Evolutionary conservation across 1,140 invertebrate species (phyloP).

Genomic region (Dufourea novaeangliae): DNA sequence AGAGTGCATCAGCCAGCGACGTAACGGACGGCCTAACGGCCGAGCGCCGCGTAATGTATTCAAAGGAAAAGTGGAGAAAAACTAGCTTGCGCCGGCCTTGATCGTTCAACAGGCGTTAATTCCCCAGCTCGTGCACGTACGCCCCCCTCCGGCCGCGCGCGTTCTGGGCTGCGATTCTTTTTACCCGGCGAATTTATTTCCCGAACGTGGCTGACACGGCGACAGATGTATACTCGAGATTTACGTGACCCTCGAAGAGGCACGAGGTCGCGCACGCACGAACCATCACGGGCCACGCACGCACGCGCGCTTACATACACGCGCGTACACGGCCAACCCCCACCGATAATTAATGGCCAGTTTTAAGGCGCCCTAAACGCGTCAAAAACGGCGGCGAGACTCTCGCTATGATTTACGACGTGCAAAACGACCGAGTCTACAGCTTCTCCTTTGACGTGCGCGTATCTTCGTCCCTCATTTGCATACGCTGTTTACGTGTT

Average conservation of each 20-base stretch:
- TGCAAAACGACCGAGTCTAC: slow-evolving; percentile 39
- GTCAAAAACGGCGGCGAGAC: slow-evolving; percentile 47
- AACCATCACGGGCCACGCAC: neutral
- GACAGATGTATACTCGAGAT: slow-evolving; percentile 61
- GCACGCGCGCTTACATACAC: too few species aligned
- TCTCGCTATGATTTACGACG: slow-evolving; percentile 57
- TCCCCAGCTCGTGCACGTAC: slow-evolving; percentile 42
- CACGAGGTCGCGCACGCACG: neutral
- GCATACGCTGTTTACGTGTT: slow-evolving; percentile 15
- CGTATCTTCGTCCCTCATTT: slow-evolving; percentile 38
- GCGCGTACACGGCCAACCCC: too few species aligned
- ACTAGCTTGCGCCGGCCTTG: slow-evolving; percentile 1
- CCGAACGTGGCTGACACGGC: slow-evolving; percentile 52
- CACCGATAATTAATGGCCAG: slow-evolving; percentile 64
- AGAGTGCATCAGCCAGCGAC: neutral
- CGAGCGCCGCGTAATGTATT: neutral
- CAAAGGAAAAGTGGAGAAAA: neutral
- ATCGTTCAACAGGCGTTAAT: slow-evolving; percentile 49
- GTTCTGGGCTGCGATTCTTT: too few species aligned
- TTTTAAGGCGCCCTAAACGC: slow-evolving; percentile 59
- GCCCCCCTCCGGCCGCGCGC: too few species aligned
- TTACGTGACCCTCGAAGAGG: slow-evolving; percentile 49
- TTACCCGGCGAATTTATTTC: slow-evolving; percentile 60
- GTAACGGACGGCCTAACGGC: neutral
- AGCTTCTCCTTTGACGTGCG: slow-evolving; percentile 14